Evolutionary conservation across 2,888 invertebrate species (phyloP).

Genomic region (Drosophila setosimentum): DNA sequence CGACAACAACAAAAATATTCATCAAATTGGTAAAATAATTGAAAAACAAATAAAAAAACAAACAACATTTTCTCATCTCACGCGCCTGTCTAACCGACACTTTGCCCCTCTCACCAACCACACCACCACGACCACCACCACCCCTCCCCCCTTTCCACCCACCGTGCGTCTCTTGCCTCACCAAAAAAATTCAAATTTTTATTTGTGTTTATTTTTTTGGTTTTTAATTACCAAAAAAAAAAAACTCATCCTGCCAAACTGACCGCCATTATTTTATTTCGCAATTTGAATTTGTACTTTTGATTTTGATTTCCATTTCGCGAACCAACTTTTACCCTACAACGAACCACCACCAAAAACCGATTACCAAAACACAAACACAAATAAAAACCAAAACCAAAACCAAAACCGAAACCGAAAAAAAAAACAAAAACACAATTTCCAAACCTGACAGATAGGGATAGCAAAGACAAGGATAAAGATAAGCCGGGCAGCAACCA

Average conservation of each 20-base stretch:
- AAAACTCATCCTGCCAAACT: neutral
- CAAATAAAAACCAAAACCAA: conserved; percentile 22
- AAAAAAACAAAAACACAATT: conserved; percentile 17
- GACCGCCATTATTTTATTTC: conserved; percentile 32
- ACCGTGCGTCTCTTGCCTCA: neutral
- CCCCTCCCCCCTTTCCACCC: neutral
- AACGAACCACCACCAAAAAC: conserved; percentile 4
- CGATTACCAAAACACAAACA: conserved; percentile 13
- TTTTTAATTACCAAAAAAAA: conserved; percentile 14
- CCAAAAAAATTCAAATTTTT: conserved; percentile 14
- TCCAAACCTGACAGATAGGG: conserved; percentile 88
- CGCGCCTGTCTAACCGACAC: conserved; percentile 40
- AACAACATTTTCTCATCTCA: conserved; percentile 67
- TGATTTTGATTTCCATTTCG: conserved; percentile 33
- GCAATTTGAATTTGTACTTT: conserved; percentile 35
- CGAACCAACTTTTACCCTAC: conserved; percentile 21
- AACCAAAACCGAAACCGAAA: conserved; percentile 21
- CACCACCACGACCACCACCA: conserved; percentile 1
- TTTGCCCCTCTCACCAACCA: conserved; percentile 11
- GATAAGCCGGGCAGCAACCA: conserved; percentile 90
- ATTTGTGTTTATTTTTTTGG: conserved; percentile 20
- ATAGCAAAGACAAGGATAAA: conserved; percentile 92
- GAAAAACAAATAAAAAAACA: conserved; percentile 48
- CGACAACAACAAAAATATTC: conserved; percentile 19
- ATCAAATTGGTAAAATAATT: conserved; percentile 42